Base-by-base conservation (phyloP, 92 coral and sea anemone species). In the Meandrina meandrites region DNA sequence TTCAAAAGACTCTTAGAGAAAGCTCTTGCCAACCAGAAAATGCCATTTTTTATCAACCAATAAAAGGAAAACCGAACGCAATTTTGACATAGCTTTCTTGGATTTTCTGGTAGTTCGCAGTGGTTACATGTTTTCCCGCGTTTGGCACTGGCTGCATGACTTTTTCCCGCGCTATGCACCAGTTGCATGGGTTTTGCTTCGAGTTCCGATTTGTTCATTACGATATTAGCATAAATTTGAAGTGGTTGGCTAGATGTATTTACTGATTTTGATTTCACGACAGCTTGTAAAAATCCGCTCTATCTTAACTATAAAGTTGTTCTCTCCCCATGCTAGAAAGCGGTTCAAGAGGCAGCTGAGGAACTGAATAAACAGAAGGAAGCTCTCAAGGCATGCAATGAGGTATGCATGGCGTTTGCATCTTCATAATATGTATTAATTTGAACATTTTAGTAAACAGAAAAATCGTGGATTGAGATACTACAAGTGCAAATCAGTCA, bases 321-420 rank as follows among this genome's bases (percentile, higher is more conserved):
- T 30, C 30, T 57, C 45, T 76, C 40, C 45, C 28, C 51, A 64
- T 14, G 31, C 22, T 87, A 97, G 99, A 91, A 91, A 89, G 94
- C 98, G 70, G 96, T 94, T 35, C 79, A 93, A 78, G 94, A 91
- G 45, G 95, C 99, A 22, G 99, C 96, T 51, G 91, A 90, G 74
- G 98, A 92, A 69, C 82, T 97, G 66, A 92, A 95, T 81, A 90
- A 97, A 79, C 97, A 97, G 84, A 97, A 97, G 79, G 92, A 95
- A 88, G 77, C 97, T 66, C 91, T 97, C 14, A 89, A 89, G 71
- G 87, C 96, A 18, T 97, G 93, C 84, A 95, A 93, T 79, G 94
- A 97, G 97, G 99, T 97, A 91, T 17, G 24, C 5, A 47, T 22
- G 64, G 34, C 31, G 10, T 1, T 68, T 22, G 32, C 73, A 80